Percentiles rank a stretch among this genome's conserved stretches.
These are phyloP conservation scores for Saxidomus purpurata DNA, from an alignment of 1,140 invertebrate species.

Conservation along the genomic window DNA sequence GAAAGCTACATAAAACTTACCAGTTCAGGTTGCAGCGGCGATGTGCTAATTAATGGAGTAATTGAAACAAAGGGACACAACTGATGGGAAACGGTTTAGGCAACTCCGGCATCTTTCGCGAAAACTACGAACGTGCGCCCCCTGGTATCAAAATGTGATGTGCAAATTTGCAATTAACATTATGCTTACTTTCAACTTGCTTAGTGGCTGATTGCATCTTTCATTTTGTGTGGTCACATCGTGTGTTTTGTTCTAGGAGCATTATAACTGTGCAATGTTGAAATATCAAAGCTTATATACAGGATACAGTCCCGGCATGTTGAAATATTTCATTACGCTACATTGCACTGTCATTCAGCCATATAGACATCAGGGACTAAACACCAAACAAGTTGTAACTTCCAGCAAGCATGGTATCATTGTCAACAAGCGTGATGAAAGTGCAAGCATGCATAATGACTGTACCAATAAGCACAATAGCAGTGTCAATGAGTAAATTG, in stretches of 20 bases:
- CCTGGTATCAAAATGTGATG: slow-evolving; percentile 10
- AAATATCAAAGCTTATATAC: no score
- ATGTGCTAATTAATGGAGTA: slow-evolving; percentile 26
- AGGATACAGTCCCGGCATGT: no score
- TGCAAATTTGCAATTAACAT: not conserved
- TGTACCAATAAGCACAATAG: slow-evolving; percentile 6
- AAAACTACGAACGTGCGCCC: slow-evolving; percentile 25
- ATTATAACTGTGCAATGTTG: not conserved
- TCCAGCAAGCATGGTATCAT: no score
- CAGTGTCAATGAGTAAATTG: slow-evolving; percentile 11
- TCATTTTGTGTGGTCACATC: not conserved
- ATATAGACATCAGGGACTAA: slow-evolving; percentile 6
- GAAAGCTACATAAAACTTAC: slow-evolving; percentile 30
- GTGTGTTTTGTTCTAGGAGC: not conserved
- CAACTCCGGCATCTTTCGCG: not conserved
- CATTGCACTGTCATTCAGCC: not conserved
- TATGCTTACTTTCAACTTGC: no score
- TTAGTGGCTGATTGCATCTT: no score
- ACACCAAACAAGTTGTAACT: not conserved
- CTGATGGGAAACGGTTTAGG: slow-evolving; percentile 13
- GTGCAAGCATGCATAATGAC: slow-evolving; percentile 4
- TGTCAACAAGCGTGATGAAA: not conserved
- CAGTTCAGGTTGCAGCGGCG: slow-evolving; percentile 9
- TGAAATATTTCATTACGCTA: no score
- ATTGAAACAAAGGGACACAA: slow-evolving; percentile 24